Evolutionary conservation across 2,888 invertebrate species (phyloP), one percentile per base, ranked within the genome.

Genomic region (Drosophila rubida): DNA sequence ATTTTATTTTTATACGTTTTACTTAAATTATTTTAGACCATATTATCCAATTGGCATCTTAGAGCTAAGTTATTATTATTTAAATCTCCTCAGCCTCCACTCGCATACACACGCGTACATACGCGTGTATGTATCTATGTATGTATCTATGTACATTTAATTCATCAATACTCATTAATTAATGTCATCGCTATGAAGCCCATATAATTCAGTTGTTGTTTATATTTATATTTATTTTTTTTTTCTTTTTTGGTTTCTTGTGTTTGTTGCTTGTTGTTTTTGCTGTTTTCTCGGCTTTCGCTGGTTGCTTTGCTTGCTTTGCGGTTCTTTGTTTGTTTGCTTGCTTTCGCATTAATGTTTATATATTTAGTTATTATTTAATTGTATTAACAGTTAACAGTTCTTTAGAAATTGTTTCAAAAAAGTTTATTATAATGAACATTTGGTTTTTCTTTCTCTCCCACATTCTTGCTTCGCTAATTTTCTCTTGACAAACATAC

Each of bases 381-480:
- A 66, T 63, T 53, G 42, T 76, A 75, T 77, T 79, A 78, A 78
- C 78, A 78, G 78, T 78, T 80, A 78, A 78, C 78, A 78, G 78
- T 78, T 78, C 78, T 78, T 78, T 78, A 80, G 78, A 80, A 78
- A 78, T 80, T 61, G 73, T 73, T 77, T 78, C 78, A 78, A 78
- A 80, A 77, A 78, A 61, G 61, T 69, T 76, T 75, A 69, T 75
- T 79, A 63, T 75, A 69, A 69, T 78, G 79, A 78, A 69, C 79
- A 75, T 78, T 60, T 65, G 42, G 45, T 41, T 50, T 69, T 44
- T 57, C 25, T 39, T 42, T 30, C 22, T 30, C 53, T 67, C 53
- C 55, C 27, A 72, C 72, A 70, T 57, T 77, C 32, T 73, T 78
- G 45, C 54, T 63, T 75, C 60, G 68, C 67, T 57, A 53, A 72